These are phyloP conservation scores for Neodontobutis hainanensis DNA, from an alignment of 2,113 vertebrate genomes.

Conservation along the genomic window DNA sequence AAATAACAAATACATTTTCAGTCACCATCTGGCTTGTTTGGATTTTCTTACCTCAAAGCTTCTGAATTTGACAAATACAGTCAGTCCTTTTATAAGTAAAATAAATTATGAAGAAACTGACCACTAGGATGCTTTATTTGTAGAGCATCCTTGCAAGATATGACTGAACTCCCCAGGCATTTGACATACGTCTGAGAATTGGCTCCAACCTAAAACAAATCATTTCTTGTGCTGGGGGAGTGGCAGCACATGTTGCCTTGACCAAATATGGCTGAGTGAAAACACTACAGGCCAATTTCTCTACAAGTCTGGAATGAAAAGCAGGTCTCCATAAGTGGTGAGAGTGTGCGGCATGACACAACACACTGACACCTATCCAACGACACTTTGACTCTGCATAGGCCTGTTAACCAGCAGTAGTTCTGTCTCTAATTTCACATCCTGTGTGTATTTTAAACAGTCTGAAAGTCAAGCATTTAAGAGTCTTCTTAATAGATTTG, in stretches of 20 bases:
- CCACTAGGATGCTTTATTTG: not conserved
- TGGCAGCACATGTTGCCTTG: conserved; percentile 68
- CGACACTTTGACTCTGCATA: not conserved
- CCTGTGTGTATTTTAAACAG: not conserved
- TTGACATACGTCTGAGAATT: conserved; percentile 32
- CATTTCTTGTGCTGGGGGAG: conserved; percentile 56
- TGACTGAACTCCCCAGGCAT: conserved; percentile 37
- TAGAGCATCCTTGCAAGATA: not conserved
- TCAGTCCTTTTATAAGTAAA: too few relatives aligned
- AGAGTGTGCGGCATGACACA: conserved; percentile 39
- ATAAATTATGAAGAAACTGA: too few relatives aligned
- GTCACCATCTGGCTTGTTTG: too few relatives aligned
- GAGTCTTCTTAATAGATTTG: too few relatives aligned
- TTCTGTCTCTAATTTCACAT: not conserved
- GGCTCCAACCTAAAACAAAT: conserved; percentile 57
- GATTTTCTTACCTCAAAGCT: too few relatives aligned
- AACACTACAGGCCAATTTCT: conserved; percentile 49
- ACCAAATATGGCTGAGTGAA: conserved; percentile 81
- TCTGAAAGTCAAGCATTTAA: too few relatives aligned
- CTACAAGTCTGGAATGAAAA: conserved; percentile 65
- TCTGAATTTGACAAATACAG: too few relatives aligned
- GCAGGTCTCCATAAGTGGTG: conserved; percentile 75
- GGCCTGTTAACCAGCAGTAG: not conserved
- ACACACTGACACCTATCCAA: conserved; percentile 40
- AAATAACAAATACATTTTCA: too few relatives aligned